Conservation (phyloP, 2,113 vertebrate species). For the Chloropsis hardwickii region DNA sequence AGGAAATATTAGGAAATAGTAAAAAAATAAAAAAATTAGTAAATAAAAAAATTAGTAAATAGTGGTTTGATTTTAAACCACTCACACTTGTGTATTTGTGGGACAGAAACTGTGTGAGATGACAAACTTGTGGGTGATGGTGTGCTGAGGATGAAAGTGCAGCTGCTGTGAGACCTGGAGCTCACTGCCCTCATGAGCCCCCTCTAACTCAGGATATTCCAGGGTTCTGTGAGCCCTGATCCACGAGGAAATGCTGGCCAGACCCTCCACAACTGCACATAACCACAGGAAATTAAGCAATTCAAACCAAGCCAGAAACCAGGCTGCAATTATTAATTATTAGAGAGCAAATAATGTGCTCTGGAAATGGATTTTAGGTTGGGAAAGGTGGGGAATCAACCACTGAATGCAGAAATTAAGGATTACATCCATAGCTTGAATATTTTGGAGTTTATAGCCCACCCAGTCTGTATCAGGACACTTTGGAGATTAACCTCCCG, state of each 20-base stretch:
- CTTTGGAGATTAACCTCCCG: background rate
- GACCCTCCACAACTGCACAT: background rate
- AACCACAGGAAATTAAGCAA: background rate
- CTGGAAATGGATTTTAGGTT: background rate
- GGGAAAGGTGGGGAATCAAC: background rate
- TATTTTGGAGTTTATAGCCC: background rate
- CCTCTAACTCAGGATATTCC: background rate
- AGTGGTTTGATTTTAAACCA: fast-evolving
- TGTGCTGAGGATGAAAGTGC: background rate
- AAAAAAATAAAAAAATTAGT: too few species aligned
- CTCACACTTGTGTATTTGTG: background rate
- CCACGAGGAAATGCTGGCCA: background rate
- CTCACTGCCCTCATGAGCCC: background rate
- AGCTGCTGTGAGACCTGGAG: background rate
- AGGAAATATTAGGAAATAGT: fast-evolving
- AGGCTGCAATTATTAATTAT: background rate
- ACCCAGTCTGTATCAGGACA: background rate
- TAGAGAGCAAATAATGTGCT: background rate
- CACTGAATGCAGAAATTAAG: background rate
- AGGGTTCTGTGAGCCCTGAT: background rate
- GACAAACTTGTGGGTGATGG: fast-evolving
- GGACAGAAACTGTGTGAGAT: background rate
- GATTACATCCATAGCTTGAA: background rate
- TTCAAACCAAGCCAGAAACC: background rate
- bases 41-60: too few species aligned